phyloP scores from a whole-genome alignment of 1,140 invertebrate species.

The Drosophila navojoa region DNA sequence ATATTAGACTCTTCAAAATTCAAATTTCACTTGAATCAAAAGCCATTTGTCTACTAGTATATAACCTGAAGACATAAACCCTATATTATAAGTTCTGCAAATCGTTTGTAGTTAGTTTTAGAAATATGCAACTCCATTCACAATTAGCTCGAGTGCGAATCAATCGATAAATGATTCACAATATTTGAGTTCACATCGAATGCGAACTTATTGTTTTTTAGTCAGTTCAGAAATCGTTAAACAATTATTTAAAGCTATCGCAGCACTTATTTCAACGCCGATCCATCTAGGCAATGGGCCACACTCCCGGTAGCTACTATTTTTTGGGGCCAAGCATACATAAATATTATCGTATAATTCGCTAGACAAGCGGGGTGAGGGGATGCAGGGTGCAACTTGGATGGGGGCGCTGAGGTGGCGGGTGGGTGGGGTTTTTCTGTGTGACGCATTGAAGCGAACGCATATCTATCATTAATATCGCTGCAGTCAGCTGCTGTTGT shows the following conservation, averaged over 20 bases:
- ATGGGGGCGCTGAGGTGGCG: neutral
- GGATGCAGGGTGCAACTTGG: neutral
- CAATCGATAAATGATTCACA: no score
- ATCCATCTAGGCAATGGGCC: conserved; percentile 2
- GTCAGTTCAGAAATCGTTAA: neutral
- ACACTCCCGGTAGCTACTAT: neutral
- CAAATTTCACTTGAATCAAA: no score
- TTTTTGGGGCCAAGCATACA: conserved; percentile 27
- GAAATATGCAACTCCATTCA: no score
- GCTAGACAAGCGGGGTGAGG: neutral
- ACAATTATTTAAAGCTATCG: conserved; percentile 22
- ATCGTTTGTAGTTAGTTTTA: no score
- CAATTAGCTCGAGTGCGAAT: no score
- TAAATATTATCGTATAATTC: conserved; percentile 70
- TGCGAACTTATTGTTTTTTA: no score
- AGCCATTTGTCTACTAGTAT: no score
- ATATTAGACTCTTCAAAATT: no score
- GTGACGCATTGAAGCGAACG: conserved; percentile 74
- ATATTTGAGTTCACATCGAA: no score
- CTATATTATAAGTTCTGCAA: no score
- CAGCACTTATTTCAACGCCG: neutral
- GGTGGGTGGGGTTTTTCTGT: neutral
- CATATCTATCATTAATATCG: conserved; percentile 81
- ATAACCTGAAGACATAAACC: no score
- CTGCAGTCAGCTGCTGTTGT: conserved; percentile 80